Conservation (phyloP, 2,888 invertebrate genomes). For the Synergus gifuensis region DNA sequence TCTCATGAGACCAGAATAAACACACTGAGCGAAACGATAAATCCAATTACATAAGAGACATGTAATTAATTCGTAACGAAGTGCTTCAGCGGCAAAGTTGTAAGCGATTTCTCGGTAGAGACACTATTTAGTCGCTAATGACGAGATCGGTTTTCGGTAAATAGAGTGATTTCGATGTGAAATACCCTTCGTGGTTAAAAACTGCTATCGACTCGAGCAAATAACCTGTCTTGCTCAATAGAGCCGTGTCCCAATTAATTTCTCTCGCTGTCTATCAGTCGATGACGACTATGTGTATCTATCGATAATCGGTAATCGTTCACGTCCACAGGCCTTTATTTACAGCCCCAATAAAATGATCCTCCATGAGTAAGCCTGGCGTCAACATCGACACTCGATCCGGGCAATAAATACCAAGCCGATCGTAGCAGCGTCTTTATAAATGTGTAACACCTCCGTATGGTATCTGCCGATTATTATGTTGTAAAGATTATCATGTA, state of each 20-base stretch:
- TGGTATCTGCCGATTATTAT: conserved; percentile 61
- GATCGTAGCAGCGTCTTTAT: conserved; percentile 45
- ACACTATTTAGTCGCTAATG: conserved; percentile 56
- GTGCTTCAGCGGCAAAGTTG: conserved; percentile 52
- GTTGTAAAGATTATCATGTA: conserved; percentile 65
- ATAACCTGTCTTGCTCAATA: neutral
- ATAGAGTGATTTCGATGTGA: conserved; percentile 34
- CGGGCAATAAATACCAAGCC: conserved; percentile 38
- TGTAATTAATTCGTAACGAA: conserved; percentile 65
- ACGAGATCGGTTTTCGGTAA: conserved; percentile 53
- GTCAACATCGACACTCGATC: conserved; percentile 42
- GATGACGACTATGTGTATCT: conserved; percentile 6
- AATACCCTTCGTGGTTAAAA: neutral
- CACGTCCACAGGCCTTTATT: conserved; percentile 33
- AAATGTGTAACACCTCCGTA: conserved; percentile 48
- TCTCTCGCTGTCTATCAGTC: neutral
- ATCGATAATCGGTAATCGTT: neutral
- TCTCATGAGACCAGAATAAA: conserved; percentile 52
- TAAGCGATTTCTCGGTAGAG: conserved; percentile 57
- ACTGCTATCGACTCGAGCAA: conserved; percentile 7
- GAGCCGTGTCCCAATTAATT: conserved; percentile 24
- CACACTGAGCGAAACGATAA: conserved; percentile 57
- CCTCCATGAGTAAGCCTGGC: conserved; percentile 25
- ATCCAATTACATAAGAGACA: conserved; percentile 67
- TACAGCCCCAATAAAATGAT: conserved; percentile 45